A percentile compares a stretch with the other conserved stretches of the same genome.
These are phyloP conservation scores for Cyanocitta stelleri DNA, from an alignment of 2,113 vertebrate species.

Conservation along the genomic window DNA sequence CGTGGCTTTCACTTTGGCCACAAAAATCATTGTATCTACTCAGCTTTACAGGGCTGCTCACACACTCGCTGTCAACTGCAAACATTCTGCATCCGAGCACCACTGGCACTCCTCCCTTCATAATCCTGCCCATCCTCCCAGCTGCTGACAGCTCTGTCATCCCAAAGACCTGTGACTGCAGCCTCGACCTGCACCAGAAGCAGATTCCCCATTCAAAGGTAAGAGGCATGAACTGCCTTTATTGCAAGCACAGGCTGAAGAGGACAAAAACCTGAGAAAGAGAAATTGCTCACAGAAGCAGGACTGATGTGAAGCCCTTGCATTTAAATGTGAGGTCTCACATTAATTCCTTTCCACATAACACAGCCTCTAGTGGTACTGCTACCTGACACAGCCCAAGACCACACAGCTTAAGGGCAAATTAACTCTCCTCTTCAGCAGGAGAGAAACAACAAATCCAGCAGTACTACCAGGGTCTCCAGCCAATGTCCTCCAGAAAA, in stretches of 20 bases:
- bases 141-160: not conserved
- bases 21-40: not conserved
- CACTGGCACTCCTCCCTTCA: not conserved
- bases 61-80: not conserved
- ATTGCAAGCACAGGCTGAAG: not conserved
- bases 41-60: not conserved
- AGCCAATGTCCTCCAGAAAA: not conserved
- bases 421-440: not conserved
- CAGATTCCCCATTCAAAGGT: not conserved
- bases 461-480: not conserved
- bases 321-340: not conserved
- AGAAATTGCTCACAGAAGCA: not conserved
- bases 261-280: not conserved
- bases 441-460: not conserved
- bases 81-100: not conserved
- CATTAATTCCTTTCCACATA: not conserved
- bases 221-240: not conserved
- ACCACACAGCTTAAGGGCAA: not conserved
- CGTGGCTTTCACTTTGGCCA: not conserved
- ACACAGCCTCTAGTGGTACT: not conserved
- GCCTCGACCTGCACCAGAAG: not conserved
- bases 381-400: not conserved
- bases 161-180: not conserved
- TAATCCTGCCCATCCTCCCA: not conserved
- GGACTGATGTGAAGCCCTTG: not conserved